Evolutionary conservation across 2,797 vertebrate genomes (phyloP), one percentile per base, ranked within the genome.

Genomic region (Botia kubotai): DNA sequence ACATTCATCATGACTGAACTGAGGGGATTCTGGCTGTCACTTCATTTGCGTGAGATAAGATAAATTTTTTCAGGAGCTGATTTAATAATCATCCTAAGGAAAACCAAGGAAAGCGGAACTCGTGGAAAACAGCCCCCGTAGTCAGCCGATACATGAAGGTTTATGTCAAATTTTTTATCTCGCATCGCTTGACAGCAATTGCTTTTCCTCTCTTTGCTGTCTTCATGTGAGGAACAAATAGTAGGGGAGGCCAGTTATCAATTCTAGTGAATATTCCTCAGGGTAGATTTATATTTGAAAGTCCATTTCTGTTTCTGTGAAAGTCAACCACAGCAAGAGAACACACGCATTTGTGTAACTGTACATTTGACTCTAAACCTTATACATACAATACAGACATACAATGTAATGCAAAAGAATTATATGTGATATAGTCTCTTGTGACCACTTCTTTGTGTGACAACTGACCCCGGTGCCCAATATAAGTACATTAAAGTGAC

Each of bases 1-100:
- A 92, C 91, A 92, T 93, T 91, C 88, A 92, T 86, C 81, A 87
- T 85, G 86, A 88, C 83, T 87, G 83, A 91, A 90, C 87, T 90
- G 86, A 72, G 58, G 84, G 89, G 89, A 89, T 89, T 89, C 85
- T 79, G 83, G 78, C 50, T 87, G 89, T 90, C 88, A 89, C 85
- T 82, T 91, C 88, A 91, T 92, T 92, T 91, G 91, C 87, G 84
- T 87, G 88, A 83, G 88, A 90, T 89, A 82, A 84, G 87, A 89
- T 90, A 90, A 87, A 91, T 92, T 92, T 91, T 91, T 91, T 92
- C 87, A 91, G 50, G 58, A 29, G n/a, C 58, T 86, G 85, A 91
- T 91, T 90, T 89, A 89, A 92, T 90, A 90, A 91, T 89, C 86
- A 88, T 90, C 76, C 67, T 39, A 82, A 19, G n/a, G 58, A 55